These are phyloP conservation scores for Aleiodes testaceus DNA, from an alignment of 2,888 invertebrate species.

Conservation along the genomic window DNA sequence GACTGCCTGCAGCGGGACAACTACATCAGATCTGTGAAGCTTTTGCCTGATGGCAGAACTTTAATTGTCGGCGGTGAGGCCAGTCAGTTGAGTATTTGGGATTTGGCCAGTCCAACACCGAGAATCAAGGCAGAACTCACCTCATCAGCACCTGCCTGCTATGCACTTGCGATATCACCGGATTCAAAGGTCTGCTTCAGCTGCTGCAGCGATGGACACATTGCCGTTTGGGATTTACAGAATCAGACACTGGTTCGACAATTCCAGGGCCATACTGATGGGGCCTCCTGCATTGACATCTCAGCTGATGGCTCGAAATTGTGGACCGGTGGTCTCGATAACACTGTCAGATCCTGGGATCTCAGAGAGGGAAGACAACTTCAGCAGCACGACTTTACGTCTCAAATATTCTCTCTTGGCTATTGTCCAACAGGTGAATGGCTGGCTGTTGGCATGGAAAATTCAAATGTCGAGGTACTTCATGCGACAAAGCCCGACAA, in stretches of 20 bases:
- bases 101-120: conserved; percentile 91
- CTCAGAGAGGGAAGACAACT: conserved; percentile 91
- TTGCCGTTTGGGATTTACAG: conserved; percentile 96
- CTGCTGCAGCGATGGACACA: conserved; percentile 97
- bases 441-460: conserved; percentile 98
- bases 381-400: conserved; percentile 94
- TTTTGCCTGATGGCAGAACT: conserved; percentile 93
- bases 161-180: conserved; percentile 96
- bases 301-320: conserved; percentile 93
- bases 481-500: conserved; percentile 93
- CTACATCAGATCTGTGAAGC: conserved; percentile 92
- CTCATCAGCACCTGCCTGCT: conserved; percentile 95
- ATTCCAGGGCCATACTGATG: conserved; percentile 95
- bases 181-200: conserved; percentile 98
- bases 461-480: conserved; percentile 94
- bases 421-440: conserved; percentile 97
- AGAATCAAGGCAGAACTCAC: conserved; percentile 94
- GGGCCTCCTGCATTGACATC: conserved; percentile 96
- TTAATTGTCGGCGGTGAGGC: conserved; percentile 97
- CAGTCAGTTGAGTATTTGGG: conserved; percentile 95
- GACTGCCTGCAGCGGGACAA: conserved; percentile 96
- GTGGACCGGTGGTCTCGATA: conserved; percentile 97
- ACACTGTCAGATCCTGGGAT: conserved; percentile 95
- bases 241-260: conserved; percentile 91
- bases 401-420: conserved; percentile 94